phyloP scores from a whole-genome alignment of 2,888 invertebrate genomes.

The Dascillus cervinus region DNA sequence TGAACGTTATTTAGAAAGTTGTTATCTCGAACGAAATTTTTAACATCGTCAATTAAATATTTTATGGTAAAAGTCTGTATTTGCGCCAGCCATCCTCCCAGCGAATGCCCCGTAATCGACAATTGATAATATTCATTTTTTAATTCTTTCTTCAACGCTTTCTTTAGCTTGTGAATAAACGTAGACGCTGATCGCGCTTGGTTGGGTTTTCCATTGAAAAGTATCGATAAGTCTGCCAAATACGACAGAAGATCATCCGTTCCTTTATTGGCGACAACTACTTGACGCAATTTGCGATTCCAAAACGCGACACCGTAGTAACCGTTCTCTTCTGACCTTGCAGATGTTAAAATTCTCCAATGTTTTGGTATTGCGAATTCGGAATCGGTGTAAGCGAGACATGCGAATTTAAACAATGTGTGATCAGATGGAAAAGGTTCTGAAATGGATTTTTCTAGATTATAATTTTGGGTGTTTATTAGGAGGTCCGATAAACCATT shows the following conservation, averaged over 20 bases:
- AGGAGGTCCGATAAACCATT: no score
- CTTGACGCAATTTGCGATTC: slow-evolving; percentile 8
- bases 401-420: slow-evolving; percentile 5
- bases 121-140: no score
- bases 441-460: no score
- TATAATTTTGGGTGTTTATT: no score
- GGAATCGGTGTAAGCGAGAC: slow-evolving; percentile 4
- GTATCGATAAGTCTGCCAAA: slow-evolving; percentile 4
- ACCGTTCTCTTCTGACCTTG: slow-evolving; percentile 7
- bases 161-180: slow-evolving; percentile 6
- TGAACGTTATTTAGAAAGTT: slow-evolving; percentile 8
- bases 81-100: slow-evolving; percentile 14
- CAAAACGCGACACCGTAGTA: slow-evolving; percentile 11
- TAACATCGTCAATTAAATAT: slow-evolving; percentile 6
- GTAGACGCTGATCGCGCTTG: slow-evolving; percentile 12
- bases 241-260: slow-evolving; percentile 4
- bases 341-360: slow-evolving; percentile 11
- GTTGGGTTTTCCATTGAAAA: slow-evolving; percentile 4
- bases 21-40: slow-evolving; percentile 7
- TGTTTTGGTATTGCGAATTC: neutral
- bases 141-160: no score
- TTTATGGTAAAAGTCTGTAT: slow-evolving; percentile 9
- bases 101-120: no score
- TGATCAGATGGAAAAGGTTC: slow-evolving; percentile 11
- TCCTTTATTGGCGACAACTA: slow-evolving; percentile 12